Conservation (phyloP, 2,888 invertebrate genomes). For the Tryphoninae sp. region DNA sequence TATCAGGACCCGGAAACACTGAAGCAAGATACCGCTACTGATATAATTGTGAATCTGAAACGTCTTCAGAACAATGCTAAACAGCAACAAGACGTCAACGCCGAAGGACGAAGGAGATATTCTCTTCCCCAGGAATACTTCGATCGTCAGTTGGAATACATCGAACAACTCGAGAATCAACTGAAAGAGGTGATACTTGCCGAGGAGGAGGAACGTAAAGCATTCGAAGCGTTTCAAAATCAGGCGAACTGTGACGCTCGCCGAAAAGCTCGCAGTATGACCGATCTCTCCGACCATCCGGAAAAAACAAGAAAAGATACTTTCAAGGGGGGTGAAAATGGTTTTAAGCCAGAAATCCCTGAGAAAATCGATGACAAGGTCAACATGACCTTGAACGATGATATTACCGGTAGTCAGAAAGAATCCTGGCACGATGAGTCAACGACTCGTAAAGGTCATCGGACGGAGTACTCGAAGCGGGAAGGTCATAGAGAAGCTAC, state of each 20-base stretch:
- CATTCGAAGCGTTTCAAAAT: slow-evolving; percentile 67
- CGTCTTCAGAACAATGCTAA: slow-evolving; percentile 69
- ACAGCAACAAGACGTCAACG: slow-evolving; percentile 56
- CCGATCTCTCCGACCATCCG: slow-evolving; percentile 21
- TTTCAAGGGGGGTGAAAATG: background rate
- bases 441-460: slow-evolving; percentile 63
- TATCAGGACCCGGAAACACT: slow-evolving; percentile 65
- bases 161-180: slow-evolving; percentile 74
- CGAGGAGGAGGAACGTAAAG: slow-evolving; percentile 73
- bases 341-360: slow-evolving; percentile 17
- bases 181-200: slow-evolving; percentile 74
- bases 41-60: slow-evolving; percentile 74
- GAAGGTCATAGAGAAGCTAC: slow-evolving; percentile 66
- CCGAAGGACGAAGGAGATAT: slow-evolving; percentile 65
- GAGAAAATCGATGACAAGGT: background rate
- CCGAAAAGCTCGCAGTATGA: slow-evolving; percentile 37
- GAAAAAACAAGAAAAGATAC: background rate
- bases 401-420: slow-evolving; percentile 39
- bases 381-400: slow-evolving; percentile 10
- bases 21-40: slow-evolving; percentile 70
- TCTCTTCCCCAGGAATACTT: slow-evolving; percentile 74
- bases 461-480: slow-evolving; percentile 66
- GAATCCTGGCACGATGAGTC: slow-evolving; percentile 73
- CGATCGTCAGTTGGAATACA: slow-evolving; percentile 73
- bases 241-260: slow-evolving; percentile 52